Evolutionary conservation across 2,113 vertebrate species (phyloP).

Genomic region (Phrynocephalus versicolor): DNA sequence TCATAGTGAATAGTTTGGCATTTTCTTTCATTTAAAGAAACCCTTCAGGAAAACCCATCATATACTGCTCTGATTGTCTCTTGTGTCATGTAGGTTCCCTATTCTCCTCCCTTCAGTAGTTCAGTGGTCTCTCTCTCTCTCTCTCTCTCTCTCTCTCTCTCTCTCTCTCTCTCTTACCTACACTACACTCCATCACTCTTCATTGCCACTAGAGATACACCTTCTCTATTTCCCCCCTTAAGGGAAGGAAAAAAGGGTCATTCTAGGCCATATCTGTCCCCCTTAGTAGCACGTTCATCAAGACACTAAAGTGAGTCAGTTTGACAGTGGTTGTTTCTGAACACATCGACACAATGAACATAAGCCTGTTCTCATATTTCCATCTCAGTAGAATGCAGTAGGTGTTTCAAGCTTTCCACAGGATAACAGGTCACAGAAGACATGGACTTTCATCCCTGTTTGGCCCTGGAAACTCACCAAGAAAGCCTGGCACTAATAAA

Average conservation of each 20-base stretch:
- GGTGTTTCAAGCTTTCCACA: not conserved
- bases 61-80: not conserved
- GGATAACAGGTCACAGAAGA: not conserved
- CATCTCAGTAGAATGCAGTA: no score
- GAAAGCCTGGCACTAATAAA: no score
- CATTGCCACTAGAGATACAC: not conserved
- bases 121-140: no score
- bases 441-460: no score
- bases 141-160: no score
- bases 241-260: not conserved
- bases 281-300: no score
- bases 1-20: not conserved
- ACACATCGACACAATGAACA: not conserved
- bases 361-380: no score
- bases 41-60: not conserved
- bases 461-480: no score
- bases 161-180: not conserved
- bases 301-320: not conserved
- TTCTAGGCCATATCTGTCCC: no score
- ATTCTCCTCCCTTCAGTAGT: no score
- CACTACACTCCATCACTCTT: not conserved
- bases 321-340: not conserved
- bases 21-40: not conserved
- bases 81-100: not conserved
- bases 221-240: not conserved